phyloP scores from a whole-genome alignment of 2,797 vertebrate species.

The Malurus leucopterus region DNA sequence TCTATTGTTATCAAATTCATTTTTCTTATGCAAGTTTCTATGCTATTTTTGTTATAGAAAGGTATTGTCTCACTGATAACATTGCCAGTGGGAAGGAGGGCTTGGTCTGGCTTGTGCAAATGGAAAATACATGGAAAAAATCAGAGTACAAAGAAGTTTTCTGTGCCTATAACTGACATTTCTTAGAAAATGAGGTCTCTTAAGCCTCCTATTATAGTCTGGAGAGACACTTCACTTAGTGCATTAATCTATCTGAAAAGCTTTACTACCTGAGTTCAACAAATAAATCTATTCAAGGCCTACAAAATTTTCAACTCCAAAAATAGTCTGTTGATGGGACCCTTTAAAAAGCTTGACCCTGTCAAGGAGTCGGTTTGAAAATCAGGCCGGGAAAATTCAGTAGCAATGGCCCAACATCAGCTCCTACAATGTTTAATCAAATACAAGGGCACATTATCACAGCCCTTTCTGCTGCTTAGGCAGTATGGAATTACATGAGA shows the following conservation, averaged over 20 bases:
- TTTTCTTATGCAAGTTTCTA: slow-evolving; percentile 27
- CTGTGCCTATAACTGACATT: not conserved
- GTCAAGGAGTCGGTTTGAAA: not conserved
- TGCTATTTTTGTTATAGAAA: slow-evolving; percentile 38
- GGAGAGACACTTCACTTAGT: slow-evolving; percentile 47
- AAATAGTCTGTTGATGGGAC: not conserved
- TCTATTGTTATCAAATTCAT: slow-evolving; percentile 43
- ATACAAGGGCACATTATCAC: not conserved
- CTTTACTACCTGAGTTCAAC: slow-evolving; percentile 12
- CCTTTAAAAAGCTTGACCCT: not conserved
- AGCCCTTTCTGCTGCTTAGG: not conserved
- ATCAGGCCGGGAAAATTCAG: not conserved
- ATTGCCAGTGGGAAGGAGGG: slow-evolving; percentile 17
- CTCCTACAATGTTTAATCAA: not conserved
- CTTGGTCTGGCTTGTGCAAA: not conserved
- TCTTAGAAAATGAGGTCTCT: slow-evolving; percentile 25
- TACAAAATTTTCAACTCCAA: not conserved
- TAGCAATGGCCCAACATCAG: not conserved
- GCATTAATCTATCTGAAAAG: slow-evolving; percentile 40
- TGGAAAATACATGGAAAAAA: slow-evolving; percentile 10
- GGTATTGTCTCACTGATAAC: slow-evolving; percentile 32
- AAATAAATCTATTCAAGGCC: slow-evolving; percentile 26
- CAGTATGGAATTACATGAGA: not conserved
- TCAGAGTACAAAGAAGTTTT: not conserved
- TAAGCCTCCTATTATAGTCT: not conserved